Evolutionary conservation across 2,113 vertebrate genomes (phyloP).

Genomic region (Ciconia boyciana): DNA sequence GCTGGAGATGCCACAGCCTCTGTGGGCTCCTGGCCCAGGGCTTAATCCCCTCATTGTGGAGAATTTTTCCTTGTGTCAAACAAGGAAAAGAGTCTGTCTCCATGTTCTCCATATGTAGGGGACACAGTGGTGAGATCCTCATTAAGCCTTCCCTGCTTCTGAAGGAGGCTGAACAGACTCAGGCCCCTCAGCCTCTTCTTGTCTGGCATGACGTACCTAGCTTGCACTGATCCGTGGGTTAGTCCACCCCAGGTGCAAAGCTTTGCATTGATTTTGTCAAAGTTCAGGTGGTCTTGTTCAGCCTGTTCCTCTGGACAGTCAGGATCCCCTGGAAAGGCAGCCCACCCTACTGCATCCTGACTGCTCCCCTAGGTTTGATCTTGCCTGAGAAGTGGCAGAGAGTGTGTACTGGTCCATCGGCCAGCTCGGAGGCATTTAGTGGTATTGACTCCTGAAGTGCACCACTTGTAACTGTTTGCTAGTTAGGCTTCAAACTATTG

Average conservation of each 20-base stretch:
- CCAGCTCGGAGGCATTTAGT: background rate
- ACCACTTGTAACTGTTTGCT: background rate
- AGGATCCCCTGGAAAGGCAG: background rate
- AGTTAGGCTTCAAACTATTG: background rate
- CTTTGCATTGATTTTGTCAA: background rate
- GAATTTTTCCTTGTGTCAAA: background rate
- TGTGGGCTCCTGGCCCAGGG: background rate
- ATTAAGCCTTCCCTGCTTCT: background rate
- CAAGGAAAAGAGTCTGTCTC: background rate
- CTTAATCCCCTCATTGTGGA: background rate
- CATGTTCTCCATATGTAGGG: background rate
- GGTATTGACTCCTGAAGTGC: background rate
- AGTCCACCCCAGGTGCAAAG: no score
- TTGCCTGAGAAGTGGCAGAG: background rate
- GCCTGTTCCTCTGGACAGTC: background rate
- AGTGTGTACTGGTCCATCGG: rapidly evolving
- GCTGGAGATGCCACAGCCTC: background rate
- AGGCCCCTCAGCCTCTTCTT: background rate
- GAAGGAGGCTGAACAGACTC: background rate
- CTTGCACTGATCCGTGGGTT: background rate
- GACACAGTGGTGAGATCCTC: background rate
- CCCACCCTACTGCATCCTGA: background rate
- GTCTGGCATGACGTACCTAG: background rate
- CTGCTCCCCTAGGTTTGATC: background rate
- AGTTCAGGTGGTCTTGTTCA: background rate